Evolutionary conservation across 2,797 vertebrate genomes (phyloP), one percentile per base, ranked within the genome.

Genomic region (Choloepus didactylus): DNA sequence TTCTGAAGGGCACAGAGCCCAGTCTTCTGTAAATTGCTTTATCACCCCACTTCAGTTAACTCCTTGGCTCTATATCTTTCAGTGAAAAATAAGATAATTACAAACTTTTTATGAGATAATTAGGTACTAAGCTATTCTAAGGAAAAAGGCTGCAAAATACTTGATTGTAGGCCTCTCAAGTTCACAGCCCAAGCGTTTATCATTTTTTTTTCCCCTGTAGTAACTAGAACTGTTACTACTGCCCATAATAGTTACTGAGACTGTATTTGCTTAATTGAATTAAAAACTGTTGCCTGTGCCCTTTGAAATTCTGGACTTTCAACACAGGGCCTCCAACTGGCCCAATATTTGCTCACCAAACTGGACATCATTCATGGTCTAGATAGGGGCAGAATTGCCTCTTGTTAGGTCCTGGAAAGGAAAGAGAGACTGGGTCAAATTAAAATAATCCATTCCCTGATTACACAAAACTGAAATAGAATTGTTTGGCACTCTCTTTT

Each of bases 281-380:
- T 95, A 89, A 94, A 95, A 93, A 80, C 75, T n/a, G 73, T 93
- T 91, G 82, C 75, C 73, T 88, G 4, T 94, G 87, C 56, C 96
- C 90, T 97, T 96, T 96, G 96, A 96, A 93, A 96, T 81, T 87
- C 92, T 95, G 92, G 88, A 96, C 90, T 97, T 96, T 96, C 38
- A 88, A 89, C 92, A 92, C 91, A 97, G 60, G 76, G 46, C 83
- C 85, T 87, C 67, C 90, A 41, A 64, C 83, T 96, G 46, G 41
- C 67, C 67, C 95, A 97, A 83, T 96, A 90, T 96, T 94, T 96
- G 87, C 89, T 96, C 77, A 88, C 94, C 84, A 96, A 89, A 64
- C 89, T 96, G 91, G 93, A 93, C 86, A 81, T 89, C 67, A 81
- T 83, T 93, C 82, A 59, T 85, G 76, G 84, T 80, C 82, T 88